A percentile compares a stretch with the other conserved stretches of the same genome.
Conservation (phyloP, 1,140 invertebrate species). For the Augochlora pura region DNA sequence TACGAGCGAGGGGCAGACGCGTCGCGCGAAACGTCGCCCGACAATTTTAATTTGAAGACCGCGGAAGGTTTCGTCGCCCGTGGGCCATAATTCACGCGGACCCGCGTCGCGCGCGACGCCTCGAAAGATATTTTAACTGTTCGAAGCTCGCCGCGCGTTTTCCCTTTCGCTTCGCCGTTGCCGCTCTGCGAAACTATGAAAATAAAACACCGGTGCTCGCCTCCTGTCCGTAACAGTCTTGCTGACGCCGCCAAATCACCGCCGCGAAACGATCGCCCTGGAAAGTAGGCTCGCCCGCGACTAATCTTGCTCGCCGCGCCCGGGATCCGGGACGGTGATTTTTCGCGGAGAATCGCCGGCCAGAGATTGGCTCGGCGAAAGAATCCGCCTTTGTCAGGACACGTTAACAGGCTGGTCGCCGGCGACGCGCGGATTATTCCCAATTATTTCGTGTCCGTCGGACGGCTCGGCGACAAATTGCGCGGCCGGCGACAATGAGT, state of each 20-base stretch:
- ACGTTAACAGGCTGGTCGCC: not conserved
- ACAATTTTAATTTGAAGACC: constrained; percentile 59
- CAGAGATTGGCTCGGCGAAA: no score
- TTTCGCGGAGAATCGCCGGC: not conserved
- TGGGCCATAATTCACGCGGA: constrained; percentile 46
- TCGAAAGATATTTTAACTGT: constrained; percentile 67
- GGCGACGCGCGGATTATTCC: constrained; percentile 16
- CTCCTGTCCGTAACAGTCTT: no score
- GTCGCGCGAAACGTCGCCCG: constrained; percentile 28
- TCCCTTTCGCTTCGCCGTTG: constrained; percentile 38
- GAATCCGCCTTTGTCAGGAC: not conserved
- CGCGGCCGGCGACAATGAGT: constrained; percentile 29
- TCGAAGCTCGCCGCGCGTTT: constrained; percentile 54
- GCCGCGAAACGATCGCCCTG: no score
- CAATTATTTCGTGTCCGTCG: constrained; percentile 26
- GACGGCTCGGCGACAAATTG: not conserved
- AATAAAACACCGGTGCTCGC: no score
- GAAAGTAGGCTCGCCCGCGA: not conserved
- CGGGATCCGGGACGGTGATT: not conserved
- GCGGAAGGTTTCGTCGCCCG: constrained; percentile 23
- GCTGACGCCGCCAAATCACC: no score
- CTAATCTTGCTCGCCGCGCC: not conserved
- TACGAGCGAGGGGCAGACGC: constrained; percentile 41
- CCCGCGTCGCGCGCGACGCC: constrained; percentile 11
- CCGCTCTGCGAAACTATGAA: not conserved